A percentile compares a stretch with the other conserved stretches of the same genome.
Conservation (phyloP, 2,888 invertebrate species). For the Drosophila lutescens region DNA sequence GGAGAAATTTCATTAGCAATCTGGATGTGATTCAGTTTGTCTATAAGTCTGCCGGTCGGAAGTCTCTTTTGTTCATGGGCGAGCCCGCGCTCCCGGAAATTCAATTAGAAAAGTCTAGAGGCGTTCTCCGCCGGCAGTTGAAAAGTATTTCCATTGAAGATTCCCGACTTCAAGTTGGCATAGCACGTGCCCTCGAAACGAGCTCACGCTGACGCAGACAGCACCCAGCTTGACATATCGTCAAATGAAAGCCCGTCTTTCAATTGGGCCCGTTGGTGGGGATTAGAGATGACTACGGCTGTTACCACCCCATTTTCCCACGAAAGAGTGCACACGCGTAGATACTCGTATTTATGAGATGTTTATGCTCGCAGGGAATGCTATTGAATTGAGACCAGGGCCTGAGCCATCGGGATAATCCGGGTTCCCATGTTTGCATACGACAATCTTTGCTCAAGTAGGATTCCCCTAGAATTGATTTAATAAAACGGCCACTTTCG, state of each 20-base stretch:
- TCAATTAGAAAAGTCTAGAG: constrained; percentile 61
- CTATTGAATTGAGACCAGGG: constrained; percentile 39
- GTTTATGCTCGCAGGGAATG: constrained; percentile 40
- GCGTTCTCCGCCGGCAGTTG: constrained; percentile 19
- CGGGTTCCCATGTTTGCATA: constrained; percentile 19
- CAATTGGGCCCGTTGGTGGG: constrained; percentile 47
- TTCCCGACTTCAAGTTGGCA: constrained; percentile 17
- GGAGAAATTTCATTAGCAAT: constrained; percentile 57
- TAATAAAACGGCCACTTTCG: constrained; percentile 9
- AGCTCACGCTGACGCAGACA: constrained; percentile 29
- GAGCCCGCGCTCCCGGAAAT: constrained; percentile 27
- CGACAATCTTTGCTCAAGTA: background rate
- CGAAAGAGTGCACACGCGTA: constrained; percentile 34
- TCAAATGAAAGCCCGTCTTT: constrained; percentile 56
- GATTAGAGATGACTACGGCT: constrained; percentile 45
- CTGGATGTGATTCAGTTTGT: constrained; percentile 17
- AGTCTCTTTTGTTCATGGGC: constrained; percentile 22
- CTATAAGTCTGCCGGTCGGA: constrained; percentile 29
- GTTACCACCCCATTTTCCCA: constrained; percentile 20
- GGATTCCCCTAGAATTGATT: background rate
- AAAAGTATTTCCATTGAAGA: constrained; percentile 56
- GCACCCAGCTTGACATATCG: constrained; percentile 53
- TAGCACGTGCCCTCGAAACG: constrained; percentile 20
- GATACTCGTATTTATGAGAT: constrained; percentile 52
- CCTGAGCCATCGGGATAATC: constrained; percentile 32